Conservation (phyloP, 2,113 vertebrate species). For the Charadrius vociferus region DNA sequence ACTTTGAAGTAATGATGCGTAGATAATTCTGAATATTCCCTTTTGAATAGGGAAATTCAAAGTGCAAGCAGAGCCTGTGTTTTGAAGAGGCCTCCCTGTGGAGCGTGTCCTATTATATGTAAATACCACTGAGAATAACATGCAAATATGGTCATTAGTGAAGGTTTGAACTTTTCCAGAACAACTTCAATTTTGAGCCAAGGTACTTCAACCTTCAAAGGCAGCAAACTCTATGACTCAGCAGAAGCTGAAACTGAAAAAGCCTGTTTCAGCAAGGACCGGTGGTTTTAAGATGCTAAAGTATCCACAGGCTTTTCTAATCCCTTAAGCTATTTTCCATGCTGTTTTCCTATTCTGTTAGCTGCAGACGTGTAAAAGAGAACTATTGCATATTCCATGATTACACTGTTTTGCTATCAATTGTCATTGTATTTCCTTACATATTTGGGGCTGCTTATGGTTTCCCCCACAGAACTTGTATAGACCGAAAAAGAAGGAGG, state of each 20-base stretch:
- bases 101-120: slow-evolving; percentile 29
- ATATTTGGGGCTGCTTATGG: background rate
- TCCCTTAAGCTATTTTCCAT: slow-evolving; percentile 36
- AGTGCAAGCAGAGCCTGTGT: background rate
- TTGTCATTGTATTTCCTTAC: background rate
- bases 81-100: slow-evolving; percentile 29
- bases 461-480: background rate
- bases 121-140: slow-evolving; percentile 1
- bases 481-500: background rate
- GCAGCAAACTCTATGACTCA: slow-evolving; percentile 33
- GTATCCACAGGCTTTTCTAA: slow-evolving; percentile 46
- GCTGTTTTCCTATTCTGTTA: slow-evolving; percentile 5
- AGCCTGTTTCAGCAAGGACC: slow-evolving; percentile 12
- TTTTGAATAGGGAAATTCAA: slow-evolving; percentile 37
- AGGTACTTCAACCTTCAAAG: slow-evolving; percentile 37
- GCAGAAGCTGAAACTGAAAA: slow-evolving; percentile 28
- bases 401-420: background rate
- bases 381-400: background rate
- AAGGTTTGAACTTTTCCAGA: slow-evolving; percentile 48
- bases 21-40: slow-evolving; percentile 20
- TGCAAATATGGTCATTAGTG: slow-evolving; percentile 24
- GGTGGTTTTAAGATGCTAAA: slow-evolving; percentile 6
- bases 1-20: slow-evolving; percentile 44
- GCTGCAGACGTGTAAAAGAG: background rate
- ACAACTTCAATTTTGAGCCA: slow-evolving; percentile 6